Percentiles rank a stretch among this genome's conserved stretches.
Evolutionary conservation across 2,888 invertebrate genomes (phyloP).

Genomic region (Mystacides longicornis): DNA sequence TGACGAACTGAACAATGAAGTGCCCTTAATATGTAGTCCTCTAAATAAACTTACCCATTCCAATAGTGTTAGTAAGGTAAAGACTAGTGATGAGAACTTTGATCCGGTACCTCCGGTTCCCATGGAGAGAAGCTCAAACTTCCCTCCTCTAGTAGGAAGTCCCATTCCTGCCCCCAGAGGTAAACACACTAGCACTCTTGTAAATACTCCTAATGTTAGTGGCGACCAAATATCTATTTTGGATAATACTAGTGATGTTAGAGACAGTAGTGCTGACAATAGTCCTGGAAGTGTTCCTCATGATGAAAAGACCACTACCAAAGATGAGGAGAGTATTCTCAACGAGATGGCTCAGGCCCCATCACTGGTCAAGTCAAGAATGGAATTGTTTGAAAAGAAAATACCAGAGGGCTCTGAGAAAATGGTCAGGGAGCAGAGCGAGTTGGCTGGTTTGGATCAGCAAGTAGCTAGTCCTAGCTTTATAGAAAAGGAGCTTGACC

Average conservation of each 20-base stretch:
- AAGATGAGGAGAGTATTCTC: constrained; percentile 19
- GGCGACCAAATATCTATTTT: constrained; percentile 23
- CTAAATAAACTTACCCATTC: no score
- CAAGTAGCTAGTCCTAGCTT: constrained; percentile 17
- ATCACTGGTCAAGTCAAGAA: constrained; percentile 37
- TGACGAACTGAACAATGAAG: constrained; percentile 6
- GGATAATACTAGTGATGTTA: constrained; percentile 22
- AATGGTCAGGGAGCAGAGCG: constrained; percentile 12
- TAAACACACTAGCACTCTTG: constrained; percentile 8
- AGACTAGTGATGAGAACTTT: background rate
- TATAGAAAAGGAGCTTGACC: background rate
- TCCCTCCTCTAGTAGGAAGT: background rate
- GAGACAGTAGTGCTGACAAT: constrained; percentile 22
- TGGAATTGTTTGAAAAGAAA: constrained; percentile 35
- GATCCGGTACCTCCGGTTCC: background rate
- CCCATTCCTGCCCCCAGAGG: constrained; percentile 2
- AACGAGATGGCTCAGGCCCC: constrained; percentile 14
- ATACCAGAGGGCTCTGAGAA: constrained; percentile 9
- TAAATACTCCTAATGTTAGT: constrained; percentile 20
- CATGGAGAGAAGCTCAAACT: background rate
- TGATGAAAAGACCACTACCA: constrained; percentile 23
- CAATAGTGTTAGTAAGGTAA: no score
- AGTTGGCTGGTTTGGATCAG: constrained; percentile 13
- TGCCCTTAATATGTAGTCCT: no score
- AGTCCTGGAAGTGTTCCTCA: constrained; percentile 17